Percentiles rank a stretch among this genome's conserved stretches.
Evolutionary conservation across 2,113 vertebrate genomes (phyloP).

Genomic region (Halichoeres trimaculatus): DNA sequence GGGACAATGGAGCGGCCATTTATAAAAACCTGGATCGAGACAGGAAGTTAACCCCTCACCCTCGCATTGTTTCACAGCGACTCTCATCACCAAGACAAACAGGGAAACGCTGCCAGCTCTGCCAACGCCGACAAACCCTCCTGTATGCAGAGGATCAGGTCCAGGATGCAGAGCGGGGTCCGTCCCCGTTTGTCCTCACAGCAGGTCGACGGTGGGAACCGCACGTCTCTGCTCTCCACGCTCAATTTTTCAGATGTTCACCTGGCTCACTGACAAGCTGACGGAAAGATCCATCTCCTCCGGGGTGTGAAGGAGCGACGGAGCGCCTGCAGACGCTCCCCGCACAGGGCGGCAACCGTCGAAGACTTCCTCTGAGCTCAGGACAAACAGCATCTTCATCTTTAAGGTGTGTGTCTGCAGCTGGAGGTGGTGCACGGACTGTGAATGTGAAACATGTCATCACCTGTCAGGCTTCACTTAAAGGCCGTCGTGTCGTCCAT

Average conservation of each 20-base stretch:
- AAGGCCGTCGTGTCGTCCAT: too few relatives aligned
- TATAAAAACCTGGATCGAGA: background rate
- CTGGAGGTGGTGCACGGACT: too few relatives aligned
- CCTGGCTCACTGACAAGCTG: background rate
- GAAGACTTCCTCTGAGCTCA: too few relatives aligned
- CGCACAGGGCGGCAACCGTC: too few relatives aligned
- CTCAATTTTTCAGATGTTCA: background rate
- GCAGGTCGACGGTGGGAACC: background rate
- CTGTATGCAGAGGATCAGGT: background rate
- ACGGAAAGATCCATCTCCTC: too few relatives aligned
- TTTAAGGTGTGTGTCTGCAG: too few relatives aligned
- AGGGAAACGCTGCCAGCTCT: slow-evolving; percentile 29
- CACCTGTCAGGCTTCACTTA: too few relatives aligned
- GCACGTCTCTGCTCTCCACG: too few relatives aligned
- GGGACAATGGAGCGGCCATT: slow-evolving; percentile 36
- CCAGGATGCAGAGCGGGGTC: slow-evolving; percentile 8
- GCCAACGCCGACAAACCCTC: slow-evolving; percentile 18
- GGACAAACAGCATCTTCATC: too few relatives aligned
- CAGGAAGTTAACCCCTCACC: slow-evolving; percentile 36
- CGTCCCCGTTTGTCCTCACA: background rate
- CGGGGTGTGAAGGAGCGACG: too few relatives aligned
- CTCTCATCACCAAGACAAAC: slow-evolving; percentile 29
- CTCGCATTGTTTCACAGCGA: slow-evolving; percentile 33
- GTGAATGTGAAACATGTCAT: too few relatives aligned
- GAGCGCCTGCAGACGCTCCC: too few relatives aligned